A percentile compares a stretch with the other conserved stretches of the same genome.
These are phyloP conservation scores for Autographa pulchrina DNA, from an alignment of 2,888 invertebrate species.

Conservation along the genomic window DNA sequence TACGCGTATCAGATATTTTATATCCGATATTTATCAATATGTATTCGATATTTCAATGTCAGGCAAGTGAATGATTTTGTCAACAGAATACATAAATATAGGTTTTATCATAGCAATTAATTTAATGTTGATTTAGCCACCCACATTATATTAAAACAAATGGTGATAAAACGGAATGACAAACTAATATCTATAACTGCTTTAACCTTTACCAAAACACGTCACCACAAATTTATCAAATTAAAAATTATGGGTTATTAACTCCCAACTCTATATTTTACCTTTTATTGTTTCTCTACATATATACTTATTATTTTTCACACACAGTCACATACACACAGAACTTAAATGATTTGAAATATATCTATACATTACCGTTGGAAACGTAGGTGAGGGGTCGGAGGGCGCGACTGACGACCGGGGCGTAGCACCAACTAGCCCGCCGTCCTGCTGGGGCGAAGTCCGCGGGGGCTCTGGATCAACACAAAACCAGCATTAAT, in stretches of 20 bases:
- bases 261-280: background rate
- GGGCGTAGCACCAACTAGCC: slow-evolving; percentile 85
- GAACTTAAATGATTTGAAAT: too few relatives aligned
- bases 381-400: slow-evolving; percentile 86
- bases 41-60: background rate
- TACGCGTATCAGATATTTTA: too few relatives aligned
- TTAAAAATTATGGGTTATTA: background rate
- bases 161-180: background rate
- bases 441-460: slow-evolving; percentile 93
- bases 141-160: background rate
- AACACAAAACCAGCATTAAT: slow-evolving; percentile 65
- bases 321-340: too few relatives aligned
- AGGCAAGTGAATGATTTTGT: background rate
- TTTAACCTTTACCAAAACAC: background rate
- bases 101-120: background rate
- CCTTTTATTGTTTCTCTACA: too few relatives aligned
- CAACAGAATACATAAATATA: background rate
- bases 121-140: background rate
- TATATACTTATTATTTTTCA: too few relatives aligned
- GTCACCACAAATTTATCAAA: background rate
- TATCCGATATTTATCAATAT: background rate
- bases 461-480: slow-evolving; percentile 93
- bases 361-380: slow-evolving; percentile 82
- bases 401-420: slow-evolving; percentile 83
- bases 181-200: background rate